Conservation (phyloP, 2,797 vertebrate species). For the Ceyx erithaca region DNA sequence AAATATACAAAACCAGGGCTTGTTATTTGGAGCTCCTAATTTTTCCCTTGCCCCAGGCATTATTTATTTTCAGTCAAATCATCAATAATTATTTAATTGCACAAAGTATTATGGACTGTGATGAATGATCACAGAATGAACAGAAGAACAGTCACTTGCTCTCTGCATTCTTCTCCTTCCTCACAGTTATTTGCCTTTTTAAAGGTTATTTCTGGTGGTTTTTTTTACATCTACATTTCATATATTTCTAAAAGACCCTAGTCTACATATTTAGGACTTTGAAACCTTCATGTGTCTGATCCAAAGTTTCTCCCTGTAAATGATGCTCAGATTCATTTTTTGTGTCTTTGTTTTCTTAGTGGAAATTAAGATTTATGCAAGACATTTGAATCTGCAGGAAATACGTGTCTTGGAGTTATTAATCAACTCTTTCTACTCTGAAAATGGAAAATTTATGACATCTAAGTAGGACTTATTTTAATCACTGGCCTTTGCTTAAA, state of each 20-base stretch:
- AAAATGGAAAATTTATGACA: not conserved
- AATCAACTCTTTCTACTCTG: not conserved
- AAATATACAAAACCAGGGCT: not conserved
- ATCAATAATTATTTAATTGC: not conserved
- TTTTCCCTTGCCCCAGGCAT: not conserved
- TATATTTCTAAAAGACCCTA: not conserved
- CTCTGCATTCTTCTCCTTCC: not conserved
- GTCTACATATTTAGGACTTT: not conserved
- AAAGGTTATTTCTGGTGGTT: not conserved
- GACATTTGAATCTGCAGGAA: not conserved
- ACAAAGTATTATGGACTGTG: not conserved
- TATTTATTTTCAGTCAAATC: not conserved
- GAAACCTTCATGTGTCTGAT: not conserved
- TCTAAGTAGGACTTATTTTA: not conserved
- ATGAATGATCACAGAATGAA: not conserved
- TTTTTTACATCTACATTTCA: not conserved
- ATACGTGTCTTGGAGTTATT: not conserved
- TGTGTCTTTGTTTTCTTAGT: not conserved
- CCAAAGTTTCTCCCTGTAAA: not conserved
- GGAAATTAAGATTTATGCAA: not conserved
- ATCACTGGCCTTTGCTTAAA: not conserved
- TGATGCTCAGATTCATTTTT: not conserved
- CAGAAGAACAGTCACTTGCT: not conserved
- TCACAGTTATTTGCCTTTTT: not conserved
- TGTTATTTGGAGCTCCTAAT: not conserved